Conservation (phyloP, 1,140 invertebrate species). For the Ceratosolen solmsi region DNA sequence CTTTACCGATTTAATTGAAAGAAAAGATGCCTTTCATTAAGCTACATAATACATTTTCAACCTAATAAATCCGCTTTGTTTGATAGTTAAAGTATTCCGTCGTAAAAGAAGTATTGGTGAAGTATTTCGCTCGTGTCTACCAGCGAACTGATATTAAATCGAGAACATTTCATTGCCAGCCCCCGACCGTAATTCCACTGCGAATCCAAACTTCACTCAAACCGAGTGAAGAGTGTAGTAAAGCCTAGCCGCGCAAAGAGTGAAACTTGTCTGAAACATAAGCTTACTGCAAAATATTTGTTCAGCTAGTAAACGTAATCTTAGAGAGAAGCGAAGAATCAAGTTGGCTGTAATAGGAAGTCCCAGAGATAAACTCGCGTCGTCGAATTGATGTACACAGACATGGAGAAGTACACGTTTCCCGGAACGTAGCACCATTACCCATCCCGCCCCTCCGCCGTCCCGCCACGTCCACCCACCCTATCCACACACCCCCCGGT, state of each 20-base stretch:
- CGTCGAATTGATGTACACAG: background rate
- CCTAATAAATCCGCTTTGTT: background rate
- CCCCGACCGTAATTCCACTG: background rate
- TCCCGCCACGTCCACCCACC: background rate
- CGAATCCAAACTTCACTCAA: background rate
- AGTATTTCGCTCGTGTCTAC: background rate
- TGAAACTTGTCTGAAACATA: background rate
- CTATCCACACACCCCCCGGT: background rate
- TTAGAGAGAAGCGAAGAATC: slow-evolving; percentile 7
- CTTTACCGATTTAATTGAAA: background rate
- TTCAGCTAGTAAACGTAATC: background rate
- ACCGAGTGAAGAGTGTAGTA: background rate
- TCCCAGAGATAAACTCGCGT: background rate
- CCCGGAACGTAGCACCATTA: background rate
- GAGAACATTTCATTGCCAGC: background rate
- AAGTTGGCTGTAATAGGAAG: background rate
- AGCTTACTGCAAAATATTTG: background rate
- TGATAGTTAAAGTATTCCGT: background rate
- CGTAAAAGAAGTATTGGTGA: background rate
- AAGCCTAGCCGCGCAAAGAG: background rate
- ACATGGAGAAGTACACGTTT: background rate
- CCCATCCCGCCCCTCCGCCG: background rate
- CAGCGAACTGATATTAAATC: background rate
- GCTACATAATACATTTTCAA: background rate
- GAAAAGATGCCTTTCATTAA: background rate